These are phyloP conservation scores for Keiferia lycopersicella DNA, from an alignment of 2,888 invertebrate species.

Conservation along the genomic window DNA sequence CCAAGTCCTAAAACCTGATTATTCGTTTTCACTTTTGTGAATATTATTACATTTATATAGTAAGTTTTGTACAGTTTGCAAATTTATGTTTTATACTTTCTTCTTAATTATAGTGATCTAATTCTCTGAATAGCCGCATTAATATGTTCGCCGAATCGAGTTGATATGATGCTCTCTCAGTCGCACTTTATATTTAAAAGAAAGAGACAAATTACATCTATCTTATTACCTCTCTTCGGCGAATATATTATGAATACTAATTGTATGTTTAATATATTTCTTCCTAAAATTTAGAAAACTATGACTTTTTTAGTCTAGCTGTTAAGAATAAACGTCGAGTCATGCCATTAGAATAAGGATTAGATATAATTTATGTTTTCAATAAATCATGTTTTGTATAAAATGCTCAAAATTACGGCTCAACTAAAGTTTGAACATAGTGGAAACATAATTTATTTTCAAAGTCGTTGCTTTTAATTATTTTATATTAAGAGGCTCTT, in stretches of 20 bases:
- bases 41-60: constrained; percentile 50
- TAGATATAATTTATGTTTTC: constrained; percentile 26
- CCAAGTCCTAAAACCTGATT: constrained; percentile 69
- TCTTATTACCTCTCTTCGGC: no score
- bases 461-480: constrained; percentile 9
- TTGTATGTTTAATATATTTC: background rate
- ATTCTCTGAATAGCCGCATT: constrained; percentile 21
- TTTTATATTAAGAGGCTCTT: constrained; percentile 20
- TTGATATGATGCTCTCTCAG: no score
- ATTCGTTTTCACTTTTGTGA: constrained; percentile 66
- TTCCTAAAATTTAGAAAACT: constrained; percentile 31
- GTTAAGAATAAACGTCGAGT: constrained; percentile 69
- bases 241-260: no score
- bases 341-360: constrained; percentile 76
- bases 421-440: constrained; percentile 7
- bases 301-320: constrained; percentile 50
- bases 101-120: constrained; percentile 22
- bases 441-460: constrained; percentile 10
- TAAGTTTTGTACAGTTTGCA: constrained; percentile 71
- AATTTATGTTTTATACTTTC: constrained; percentile 46
- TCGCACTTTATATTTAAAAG: no score
- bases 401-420: constrained; percentile 22
- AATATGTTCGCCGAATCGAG: no score
- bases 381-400: constrained; percentile 15
- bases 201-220: no score